Base-by-base conservation (phyloP, 2,888 invertebrate genomes). In the Acanthosoma haemorrhoidale region DNA sequence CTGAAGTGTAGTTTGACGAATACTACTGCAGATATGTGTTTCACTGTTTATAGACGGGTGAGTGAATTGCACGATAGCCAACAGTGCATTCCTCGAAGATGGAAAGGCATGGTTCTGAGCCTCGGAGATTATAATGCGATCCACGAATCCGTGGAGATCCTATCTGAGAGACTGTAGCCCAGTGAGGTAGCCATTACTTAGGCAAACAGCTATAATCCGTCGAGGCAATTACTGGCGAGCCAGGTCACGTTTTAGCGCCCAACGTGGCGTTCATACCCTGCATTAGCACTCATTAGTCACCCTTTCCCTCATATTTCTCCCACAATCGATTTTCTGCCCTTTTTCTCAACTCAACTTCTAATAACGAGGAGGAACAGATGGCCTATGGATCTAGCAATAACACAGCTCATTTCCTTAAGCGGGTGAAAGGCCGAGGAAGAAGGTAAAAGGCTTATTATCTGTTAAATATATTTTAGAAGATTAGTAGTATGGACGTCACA, bases 211-310 rank as follows among this genome's bases (percentile, higher is more conserved):
- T 61, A 61, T 61, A 61, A 61, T 61, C 34, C 34, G 38, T 61
- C 34, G 18, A 34, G 25, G 34, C 61, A 61, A 61, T 61, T 61
- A 61, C 61, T 36, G 61, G 38, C 6, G 25, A 38, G 61, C 21
- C 61, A 18, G 61, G 61, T 61, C 61, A 61, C 61, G 61, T 36
- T 61, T 61, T 38, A 38, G 61, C 61, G 59, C 59, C 59, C 59
- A 59, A 51, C 25, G 25, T 51, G 25, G 5, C 29, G 25, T 25
- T 51, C 51, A 51, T 21, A 8, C 3, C 43, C 21, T 18, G 13
- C 21, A 43, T 43, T 43, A 21, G n/a, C 21, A 25, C 51, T 51
- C 51, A 51, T 51, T 51, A 51, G 51, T 25, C 25, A 25, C 51
- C 51, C 51, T 51, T 51, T 51, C 51, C n/a, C 51, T 51, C 51